phyloP scores from a whole-genome alignment of 2,797 vertebrate genomes.

The Siniperca scherzeri region DNA sequence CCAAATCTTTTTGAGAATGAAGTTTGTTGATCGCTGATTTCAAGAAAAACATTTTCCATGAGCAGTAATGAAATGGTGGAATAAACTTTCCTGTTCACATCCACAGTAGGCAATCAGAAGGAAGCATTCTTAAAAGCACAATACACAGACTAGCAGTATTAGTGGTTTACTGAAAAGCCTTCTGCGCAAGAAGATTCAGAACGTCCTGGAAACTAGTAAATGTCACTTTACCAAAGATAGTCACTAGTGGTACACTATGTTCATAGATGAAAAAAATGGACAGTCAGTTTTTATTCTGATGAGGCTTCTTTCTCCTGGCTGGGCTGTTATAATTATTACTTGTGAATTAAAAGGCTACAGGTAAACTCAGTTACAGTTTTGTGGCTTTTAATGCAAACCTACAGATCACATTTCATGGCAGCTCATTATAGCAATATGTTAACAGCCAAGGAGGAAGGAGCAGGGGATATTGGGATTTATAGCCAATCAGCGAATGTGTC shows the following conservation, averaged over 20 bases:
- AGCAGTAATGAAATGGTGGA: not conserved
- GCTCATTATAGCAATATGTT: not conserved
- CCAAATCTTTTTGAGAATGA: not conserved
- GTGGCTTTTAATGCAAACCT: too few relatives aligned
- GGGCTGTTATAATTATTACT: not conserved
- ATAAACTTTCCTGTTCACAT: not conserved
- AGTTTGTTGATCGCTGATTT: not conserved
- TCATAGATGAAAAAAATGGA: not conserved
- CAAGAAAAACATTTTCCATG: not conserved
- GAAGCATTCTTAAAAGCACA: not conserved
- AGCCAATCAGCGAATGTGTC: constrained; percentile 20
- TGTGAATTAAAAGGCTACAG: not conserved
- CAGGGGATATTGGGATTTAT: constrained; percentile 23
- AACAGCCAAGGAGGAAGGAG: not conserved
- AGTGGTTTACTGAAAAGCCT: constrained; percentile 1
- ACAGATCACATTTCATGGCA: not conserved
- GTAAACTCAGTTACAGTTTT: not conserved
- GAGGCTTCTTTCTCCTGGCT: not conserved
- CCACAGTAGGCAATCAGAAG: not conserved
- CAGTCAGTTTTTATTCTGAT: not conserved
- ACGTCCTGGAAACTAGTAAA: not conserved
- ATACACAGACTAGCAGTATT: not conserved
- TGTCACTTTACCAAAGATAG: not conserved
- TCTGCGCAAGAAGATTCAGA: not conserved
- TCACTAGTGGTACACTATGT: not conserved